Evolutionary conservation across 1,140 invertebrate genomes (phyloP).

Genomic region (Drosophila kurseongensis): DNA sequence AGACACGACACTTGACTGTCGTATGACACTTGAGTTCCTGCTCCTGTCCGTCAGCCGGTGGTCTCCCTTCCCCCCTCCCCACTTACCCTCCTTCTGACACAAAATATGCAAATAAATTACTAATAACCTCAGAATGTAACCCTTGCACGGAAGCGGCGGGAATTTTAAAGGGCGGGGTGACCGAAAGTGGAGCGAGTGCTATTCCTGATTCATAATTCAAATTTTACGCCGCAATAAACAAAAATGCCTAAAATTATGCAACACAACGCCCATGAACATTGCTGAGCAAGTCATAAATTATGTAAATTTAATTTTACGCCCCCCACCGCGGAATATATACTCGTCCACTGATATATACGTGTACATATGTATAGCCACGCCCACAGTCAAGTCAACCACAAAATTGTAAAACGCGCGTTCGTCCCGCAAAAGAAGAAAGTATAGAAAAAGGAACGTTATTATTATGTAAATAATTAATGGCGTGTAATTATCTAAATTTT

Average conservation of each 20-base stretch:
- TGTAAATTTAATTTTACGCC: constrained; percentile 82
- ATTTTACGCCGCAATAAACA: constrained; percentile 82
- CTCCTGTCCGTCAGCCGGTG: constrained; percentile 61
- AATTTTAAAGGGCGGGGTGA: background rate
- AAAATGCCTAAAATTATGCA: constrained; percentile 83
- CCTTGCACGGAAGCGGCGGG: constrained; percentile 65
- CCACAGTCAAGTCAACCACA: constrained; percentile 62
- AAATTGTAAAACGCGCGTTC: constrained; percentile 62
- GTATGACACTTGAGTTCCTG: constrained; percentile 63
- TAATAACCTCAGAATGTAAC: constrained; percentile 80
- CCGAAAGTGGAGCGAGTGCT: constrained; percentile 20
- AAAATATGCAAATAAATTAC: constrained; percentile 83
- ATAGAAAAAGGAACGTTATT: constrained; percentile 46
- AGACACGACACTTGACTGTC: constrained; percentile 78
- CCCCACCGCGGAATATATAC: constrained; percentile 26
- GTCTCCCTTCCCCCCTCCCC: background rate
- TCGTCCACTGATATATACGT: constrained; percentile 6
- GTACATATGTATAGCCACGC: constrained; percentile 44
- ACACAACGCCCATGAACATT: constrained; percentile 76
- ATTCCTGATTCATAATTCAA: constrained; percentile 78
- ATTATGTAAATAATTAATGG: constrained; percentile 83
- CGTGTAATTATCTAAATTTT: constrained; percentile 82
- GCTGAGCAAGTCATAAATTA: constrained; percentile 83
- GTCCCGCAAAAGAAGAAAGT: constrained; percentile 6
- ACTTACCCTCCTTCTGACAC: constrained; percentile 18